A percentile compares a stretch with the other conserved stretches of the same genome.
phyloP scores from a whole-genome alignment of 2,888 invertebrate genomes.

The Gymnocheta viridis region DNA sequence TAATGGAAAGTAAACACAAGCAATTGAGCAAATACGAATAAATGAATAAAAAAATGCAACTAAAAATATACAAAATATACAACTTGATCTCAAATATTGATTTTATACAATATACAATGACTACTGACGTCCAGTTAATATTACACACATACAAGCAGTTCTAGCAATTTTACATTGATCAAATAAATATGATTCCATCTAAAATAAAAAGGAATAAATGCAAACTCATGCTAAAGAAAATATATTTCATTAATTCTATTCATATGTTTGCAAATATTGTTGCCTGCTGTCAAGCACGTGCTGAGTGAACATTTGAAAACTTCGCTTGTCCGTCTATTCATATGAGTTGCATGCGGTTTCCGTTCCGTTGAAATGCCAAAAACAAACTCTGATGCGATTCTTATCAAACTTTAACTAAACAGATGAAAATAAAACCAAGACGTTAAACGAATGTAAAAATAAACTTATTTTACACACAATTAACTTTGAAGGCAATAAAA shows the following conservation, averaged over 20 bases:
- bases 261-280: slow-evolving; percentile 4
- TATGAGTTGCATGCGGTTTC: slow-evolving; percentile 51
- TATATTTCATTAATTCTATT: slow-evolving; percentile 4
- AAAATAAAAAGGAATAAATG: slow-evolving; percentile 5
- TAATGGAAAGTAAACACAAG: slow-evolving; percentile 42
- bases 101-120: slow-evolving; percentile 34
- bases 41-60: neutral
- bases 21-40: neutral
- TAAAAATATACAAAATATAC: slow-evolving; percentile 1
- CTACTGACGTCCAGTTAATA: slow-evolving; percentile 30
- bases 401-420: slow-evolving; percentile 44
- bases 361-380: slow-evolving; percentile 52
- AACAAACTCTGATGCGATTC: slow-evolving; percentile 47
- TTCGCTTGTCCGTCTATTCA: neutral
- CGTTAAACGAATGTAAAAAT: slow-evolving; percentile 18
- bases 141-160: slow-evolving; percentile 11
- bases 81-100: slow-evolving; percentile 47
- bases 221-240: neutral
- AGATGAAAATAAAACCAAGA: slow-evolving; percentile 53
- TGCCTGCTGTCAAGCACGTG: slow-evolving; percentile 58
- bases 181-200: slow-evolving; percentile 10
- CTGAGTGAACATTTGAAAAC: slow-evolving; percentile 37
- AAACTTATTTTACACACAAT: slow-evolving; percentile 58
- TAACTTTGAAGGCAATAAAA: slow-evolving; percentile 50
- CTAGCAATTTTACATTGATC: slow-evolving; percentile 22